Conservation (phyloP, 2,888 invertebrate species). For the Eupeodes luniger region DNA sequence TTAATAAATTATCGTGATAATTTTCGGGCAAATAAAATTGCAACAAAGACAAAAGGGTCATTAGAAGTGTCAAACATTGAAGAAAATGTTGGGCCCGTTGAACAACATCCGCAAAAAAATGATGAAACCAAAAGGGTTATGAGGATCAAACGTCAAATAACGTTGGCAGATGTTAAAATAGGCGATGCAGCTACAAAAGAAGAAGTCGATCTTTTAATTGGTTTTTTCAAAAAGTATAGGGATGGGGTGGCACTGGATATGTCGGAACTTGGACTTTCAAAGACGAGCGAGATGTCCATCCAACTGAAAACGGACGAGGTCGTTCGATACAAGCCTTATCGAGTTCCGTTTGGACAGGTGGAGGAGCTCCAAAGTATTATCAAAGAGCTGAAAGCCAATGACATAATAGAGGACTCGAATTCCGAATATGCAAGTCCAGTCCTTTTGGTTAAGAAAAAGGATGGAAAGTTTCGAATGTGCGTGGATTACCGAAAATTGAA, state of each 20-base stretch:
- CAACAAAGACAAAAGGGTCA: neutral
- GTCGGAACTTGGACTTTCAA: constrained; percentile 16
- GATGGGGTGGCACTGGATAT: constrained; percentile 24
- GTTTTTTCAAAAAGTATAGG: constrained; percentile 15
- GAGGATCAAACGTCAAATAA: constrained; percentile 3
- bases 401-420: too few relatives aligned
- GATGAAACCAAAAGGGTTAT: neutral
- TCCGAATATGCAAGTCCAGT: too few relatives aligned
- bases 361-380: neutral
- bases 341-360: constrained; percentile 25
- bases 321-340: constrained; percentile 33
- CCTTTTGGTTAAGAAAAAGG: too few relatives aligned
- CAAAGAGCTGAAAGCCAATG: too few relatives aligned
- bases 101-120: neutral
- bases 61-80: neutral
- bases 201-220: neutral
- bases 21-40: too few relatives aligned
- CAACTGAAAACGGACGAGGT: constrained; percentile 18
- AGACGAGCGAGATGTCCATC: constrained; percentile 25
- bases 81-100: neutral
- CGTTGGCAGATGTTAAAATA: neutral
- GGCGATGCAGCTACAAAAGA: neutral
- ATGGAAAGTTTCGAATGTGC: too few relatives aligned
- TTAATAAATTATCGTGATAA: too few relatives aligned
- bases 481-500: too few relatives aligned